Conservation (phyloP, 1,140 invertebrate genomes). For the Drosophila nigrodunni region DNA sequence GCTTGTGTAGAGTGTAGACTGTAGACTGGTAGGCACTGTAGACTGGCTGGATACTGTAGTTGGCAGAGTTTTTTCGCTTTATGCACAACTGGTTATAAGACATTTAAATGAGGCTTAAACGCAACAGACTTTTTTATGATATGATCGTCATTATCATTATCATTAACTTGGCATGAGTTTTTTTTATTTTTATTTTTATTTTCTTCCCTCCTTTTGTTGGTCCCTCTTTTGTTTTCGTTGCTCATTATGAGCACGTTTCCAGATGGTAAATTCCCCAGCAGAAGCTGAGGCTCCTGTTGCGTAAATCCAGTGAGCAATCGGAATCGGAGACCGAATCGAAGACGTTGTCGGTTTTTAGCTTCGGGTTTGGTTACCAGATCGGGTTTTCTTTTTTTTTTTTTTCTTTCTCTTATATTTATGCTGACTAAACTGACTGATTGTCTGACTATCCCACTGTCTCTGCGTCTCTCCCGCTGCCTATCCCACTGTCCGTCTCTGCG, state of each 20-base stretch:
- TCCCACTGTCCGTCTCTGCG: no score
- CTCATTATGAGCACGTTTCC: conserved; percentile 71
- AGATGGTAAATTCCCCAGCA: conserved; percentile 37
- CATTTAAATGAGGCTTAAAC: conserved; percentile 58
- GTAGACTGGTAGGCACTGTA: neutral
- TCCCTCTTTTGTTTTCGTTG: conserved; percentile 29
- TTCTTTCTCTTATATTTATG: neutral
- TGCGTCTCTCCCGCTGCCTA: no score
- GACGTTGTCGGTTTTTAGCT: neutral
- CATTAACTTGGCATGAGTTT: conserved; percentile 31
- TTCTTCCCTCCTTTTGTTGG: conserved; percentile 37
- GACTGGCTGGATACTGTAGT: neutral
- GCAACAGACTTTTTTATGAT: conserved; percentile 30
- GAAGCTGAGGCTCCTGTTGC: conserved; percentile 78
- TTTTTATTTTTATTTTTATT: conserved; percentile 19
- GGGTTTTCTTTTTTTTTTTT: neutral
- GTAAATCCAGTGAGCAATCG: conserved; percentile 79
- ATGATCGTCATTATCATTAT: conserved; percentile 49
- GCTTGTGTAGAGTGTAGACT: neutral
- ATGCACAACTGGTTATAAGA: conserved; percentile 64
- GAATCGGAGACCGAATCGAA: conserved; percentile 40
- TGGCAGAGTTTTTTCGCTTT: conserved; percentile 25
- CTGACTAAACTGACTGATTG: conserved; percentile 34
- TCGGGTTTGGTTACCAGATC: neutral
- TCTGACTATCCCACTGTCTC: conserved; percentile 11